Evolutionary conservation across 2,113 vertebrate species (phyloP).

Genomic region (Hippopotamus amphibius): DNA sequence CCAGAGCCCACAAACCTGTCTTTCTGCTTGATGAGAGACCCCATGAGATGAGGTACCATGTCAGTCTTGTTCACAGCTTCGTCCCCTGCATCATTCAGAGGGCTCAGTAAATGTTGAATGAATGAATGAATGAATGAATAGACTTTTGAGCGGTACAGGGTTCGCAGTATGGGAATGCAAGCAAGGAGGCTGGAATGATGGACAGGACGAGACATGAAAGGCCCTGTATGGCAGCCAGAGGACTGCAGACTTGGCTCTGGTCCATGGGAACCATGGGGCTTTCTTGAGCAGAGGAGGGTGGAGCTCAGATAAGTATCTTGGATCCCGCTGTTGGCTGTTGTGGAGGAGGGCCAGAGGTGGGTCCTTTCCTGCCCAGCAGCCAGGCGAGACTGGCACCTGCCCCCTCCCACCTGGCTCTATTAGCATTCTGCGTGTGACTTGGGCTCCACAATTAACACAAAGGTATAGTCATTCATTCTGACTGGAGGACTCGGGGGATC

Average conservation of each 20-base stretch:
- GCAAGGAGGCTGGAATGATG: background rate
- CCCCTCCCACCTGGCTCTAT: conserved; percentile 76
- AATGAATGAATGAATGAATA: conserved; percentile 10
- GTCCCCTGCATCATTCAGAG: background rate
- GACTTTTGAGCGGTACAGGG: background rate
- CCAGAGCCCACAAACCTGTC: background rate
- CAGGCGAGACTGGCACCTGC: conserved; percentile 59
- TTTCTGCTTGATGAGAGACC: background rate
- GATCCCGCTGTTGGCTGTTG: background rate
- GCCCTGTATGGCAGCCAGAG: background rate
- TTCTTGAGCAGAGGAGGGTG: conserved; percentile 8
- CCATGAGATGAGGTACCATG: background rate
- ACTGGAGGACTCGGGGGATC: conserved; percentile 87
- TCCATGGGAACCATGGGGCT: background rate
- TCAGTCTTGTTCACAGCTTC: background rate
- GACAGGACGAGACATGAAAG: background rate
- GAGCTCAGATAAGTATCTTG: conserved; percentile 22
- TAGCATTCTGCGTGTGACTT: conserved; percentile 84
- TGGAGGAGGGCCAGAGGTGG: conserved; percentile 65
- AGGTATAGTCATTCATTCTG: conserved; percentile 89
- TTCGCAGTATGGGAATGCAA: background rate
- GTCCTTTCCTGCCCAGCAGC: conserved; percentile 70
- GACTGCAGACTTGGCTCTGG: conserved; percentile 47
- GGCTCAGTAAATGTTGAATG: conserved; percentile 46
- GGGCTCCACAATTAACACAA: conserved; percentile 86